Evolutionary conservation across 1,140 invertebrate species (phyloP).

Genomic region (Muscidifurax raptorellus): DNA sequence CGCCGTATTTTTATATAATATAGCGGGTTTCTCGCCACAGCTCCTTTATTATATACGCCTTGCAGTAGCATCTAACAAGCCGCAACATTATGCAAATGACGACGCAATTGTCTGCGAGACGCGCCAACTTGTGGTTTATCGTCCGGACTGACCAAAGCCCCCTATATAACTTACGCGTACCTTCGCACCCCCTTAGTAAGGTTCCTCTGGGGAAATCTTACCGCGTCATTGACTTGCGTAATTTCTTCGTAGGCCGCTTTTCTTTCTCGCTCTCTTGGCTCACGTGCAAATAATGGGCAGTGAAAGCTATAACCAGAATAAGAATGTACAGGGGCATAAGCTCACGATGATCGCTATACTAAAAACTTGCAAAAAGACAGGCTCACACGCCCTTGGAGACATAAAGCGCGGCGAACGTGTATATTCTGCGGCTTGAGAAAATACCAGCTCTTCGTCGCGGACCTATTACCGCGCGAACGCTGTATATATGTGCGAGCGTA

Average conservation of each 20-base stretch:
- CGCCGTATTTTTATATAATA: slow-evolving; percentile 25
- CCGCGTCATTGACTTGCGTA: slow-evolving; percentile 27
- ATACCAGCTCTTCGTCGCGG: not conserved
- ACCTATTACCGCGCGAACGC: slow-evolving; percentile 7
- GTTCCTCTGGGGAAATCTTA: slow-evolving; percentile 58
- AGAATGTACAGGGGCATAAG: not conserved
- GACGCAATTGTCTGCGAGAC: slow-evolving; percentile 60
- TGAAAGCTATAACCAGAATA: not conserved
- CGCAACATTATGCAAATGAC: slow-evolving; percentile 72
- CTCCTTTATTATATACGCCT: not conserved
- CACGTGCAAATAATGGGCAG: not conserved
- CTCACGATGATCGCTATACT: not conserved
- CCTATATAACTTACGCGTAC: not conserved
- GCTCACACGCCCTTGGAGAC: too few species aligned
- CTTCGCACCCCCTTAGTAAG: slow-evolving; percentile 39
- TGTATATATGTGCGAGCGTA: not conserved
- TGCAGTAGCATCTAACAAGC: slow-evolving; percentile 68
- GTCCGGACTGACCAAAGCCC: slow-evolving; percentile 57
- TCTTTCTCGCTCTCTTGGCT: not conserved
- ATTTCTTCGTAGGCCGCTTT: slow-evolving; percentile 21
- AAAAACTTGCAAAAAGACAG: not conserved
- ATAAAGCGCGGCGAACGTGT: not conserved
- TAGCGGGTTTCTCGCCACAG: slow-evolving; percentile 55
- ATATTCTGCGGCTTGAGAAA: not conserved
- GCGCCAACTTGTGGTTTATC: slow-evolving; percentile 67